phyloP scores from a whole-genome alignment of 2,888 invertebrate species.

The Drosophila anomalata region DNA sequence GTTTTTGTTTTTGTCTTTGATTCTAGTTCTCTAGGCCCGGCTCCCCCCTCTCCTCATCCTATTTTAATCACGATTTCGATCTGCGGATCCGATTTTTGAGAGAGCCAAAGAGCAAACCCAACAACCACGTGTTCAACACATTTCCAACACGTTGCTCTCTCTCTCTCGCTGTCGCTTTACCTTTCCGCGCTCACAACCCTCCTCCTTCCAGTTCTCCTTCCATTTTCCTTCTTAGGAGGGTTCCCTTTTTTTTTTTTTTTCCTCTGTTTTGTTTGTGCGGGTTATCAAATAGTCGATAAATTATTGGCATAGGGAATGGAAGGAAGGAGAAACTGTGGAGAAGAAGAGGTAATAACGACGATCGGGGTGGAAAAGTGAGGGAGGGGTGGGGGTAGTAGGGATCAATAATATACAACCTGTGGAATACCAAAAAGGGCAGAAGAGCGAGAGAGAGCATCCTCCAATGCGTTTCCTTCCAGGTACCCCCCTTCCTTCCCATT shows the following conservation, averaged over 20 bases:
- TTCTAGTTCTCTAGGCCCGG: constrained; percentile 4
- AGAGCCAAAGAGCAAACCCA: constrained; percentile 2
- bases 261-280: constrained; percentile 56
- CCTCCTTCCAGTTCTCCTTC: constrained; percentile 12
- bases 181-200: not conserved
- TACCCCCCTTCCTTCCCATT: no score
- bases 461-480: not conserved
- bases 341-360: not conserved
- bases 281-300: constrained; percentile 69
- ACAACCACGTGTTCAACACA: constrained; percentile 74
- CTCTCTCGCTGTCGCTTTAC: constrained; percentile 1
- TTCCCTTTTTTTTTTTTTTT: constrained; percentile 33
- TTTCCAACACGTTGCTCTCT: constrained; percentile 68
- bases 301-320: constrained; percentile 44
- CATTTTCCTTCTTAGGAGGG: constrained; percentile 5
- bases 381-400: constrained; percentile 4
- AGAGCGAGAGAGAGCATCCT: not conserved
- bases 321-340: not conserved
- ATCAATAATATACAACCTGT: constrained; percentile 13
- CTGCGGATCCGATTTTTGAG: constrained; percentile 20
- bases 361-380: constrained; percentile 5
- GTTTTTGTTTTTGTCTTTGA: constrained; percentile 6
- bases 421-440: not conserved
- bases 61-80: constrained; percentile 35
- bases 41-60: not conserved